These are phyloP conservation scores for Nansenia antarctica DNA, from an alignment of 2,113 vertebrate species.

Conservation along the genomic window DNA sequence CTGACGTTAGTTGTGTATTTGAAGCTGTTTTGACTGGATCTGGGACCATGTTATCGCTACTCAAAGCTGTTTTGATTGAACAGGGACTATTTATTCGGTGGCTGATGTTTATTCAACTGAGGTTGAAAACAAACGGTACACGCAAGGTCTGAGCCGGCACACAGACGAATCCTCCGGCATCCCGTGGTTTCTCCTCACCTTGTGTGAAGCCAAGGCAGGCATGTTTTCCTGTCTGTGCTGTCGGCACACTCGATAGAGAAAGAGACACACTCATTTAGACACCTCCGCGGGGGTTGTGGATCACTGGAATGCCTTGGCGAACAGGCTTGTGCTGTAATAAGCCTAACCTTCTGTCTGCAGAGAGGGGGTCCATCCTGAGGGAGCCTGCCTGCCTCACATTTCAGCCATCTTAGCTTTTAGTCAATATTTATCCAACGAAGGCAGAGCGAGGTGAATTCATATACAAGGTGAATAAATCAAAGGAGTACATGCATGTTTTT, in stretches of 20 bases:
- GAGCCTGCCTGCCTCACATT: too few species aligned
- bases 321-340: neutral
- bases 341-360: neutral
- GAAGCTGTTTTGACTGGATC: neutral
- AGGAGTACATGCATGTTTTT: too few species aligned
- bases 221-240: neutral
- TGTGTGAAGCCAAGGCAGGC: neutral
- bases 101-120: neutral
- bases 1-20: neutral
- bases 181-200: neutral
- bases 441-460: too few species aligned
- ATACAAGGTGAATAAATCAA: too few species aligned
- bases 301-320: conserved; percentile 5
- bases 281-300: neutral
- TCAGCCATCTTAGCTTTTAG: too few species aligned
- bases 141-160: neutral
- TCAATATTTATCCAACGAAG: too few species aligned
- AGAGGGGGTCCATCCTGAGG: conserved; percentile 1
- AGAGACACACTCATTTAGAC: conserved; percentile 12
- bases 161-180: neutral
- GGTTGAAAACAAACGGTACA: neutral
- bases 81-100: neutral
- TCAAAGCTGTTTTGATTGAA: neutral
- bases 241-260: neutral
- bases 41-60: neutral